These are phyloP conservation scores for Drymonia ruficornis DNA, from an alignment of 2,888 invertebrate species.

Conservation along the genomic window DNA sequence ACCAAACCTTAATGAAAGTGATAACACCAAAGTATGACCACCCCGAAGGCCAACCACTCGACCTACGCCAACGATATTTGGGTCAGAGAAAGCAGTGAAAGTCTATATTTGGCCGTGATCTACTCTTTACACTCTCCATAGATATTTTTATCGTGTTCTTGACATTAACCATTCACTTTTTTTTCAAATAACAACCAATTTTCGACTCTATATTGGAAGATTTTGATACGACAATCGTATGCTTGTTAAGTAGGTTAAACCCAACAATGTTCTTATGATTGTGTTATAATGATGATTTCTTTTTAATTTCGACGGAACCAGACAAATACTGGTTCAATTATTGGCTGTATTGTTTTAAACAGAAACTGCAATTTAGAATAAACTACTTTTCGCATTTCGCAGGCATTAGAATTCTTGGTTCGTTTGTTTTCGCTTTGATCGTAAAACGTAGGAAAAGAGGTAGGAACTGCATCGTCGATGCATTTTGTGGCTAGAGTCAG, in stretches of 20 bases:
- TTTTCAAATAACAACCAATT: slow-evolving; percentile 30
- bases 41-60: slow-evolving; percentile 70
- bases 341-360: slow-evolving; percentile 5
- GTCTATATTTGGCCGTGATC: slow-evolving; percentile 73
- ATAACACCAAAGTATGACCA: slow-evolving; percentile 73
- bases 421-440: slow-evolving; percentile 25
- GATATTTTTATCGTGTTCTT: slow-evolving; percentile 63
- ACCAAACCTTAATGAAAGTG: slow-evolving; percentile 72
- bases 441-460: slow-evolving; percentile 26
- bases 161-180: slow-evolving; percentile 62
- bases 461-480: slow-evolving; percentile 50
- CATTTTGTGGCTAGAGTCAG: slow-evolving; percentile 46
- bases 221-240: slow-evolving; percentile 34
- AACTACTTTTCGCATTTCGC: neutral
- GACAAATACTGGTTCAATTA: slow-evolving; percentile 15
- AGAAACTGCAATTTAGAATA: slow-evolving; percentile 1
- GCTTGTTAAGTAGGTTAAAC: slow-evolving; percentile 41
- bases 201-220: slow-evolving; percentile 36
- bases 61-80: slow-evolving; percentile 71
- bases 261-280: slow-evolving; percentile 48
- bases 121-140: slow-evolving; percentile 71
- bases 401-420: slow-evolving; percentile 17
- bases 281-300: slow-evolving; percentile 55
- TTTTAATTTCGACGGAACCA: slow-evolving; percentile 41
- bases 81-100: slow-evolving; percentile 80